phyloP scores from a whole-genome alignment of 2,113 vertebrate species.

The Gobiocypris rarus region DNA sequence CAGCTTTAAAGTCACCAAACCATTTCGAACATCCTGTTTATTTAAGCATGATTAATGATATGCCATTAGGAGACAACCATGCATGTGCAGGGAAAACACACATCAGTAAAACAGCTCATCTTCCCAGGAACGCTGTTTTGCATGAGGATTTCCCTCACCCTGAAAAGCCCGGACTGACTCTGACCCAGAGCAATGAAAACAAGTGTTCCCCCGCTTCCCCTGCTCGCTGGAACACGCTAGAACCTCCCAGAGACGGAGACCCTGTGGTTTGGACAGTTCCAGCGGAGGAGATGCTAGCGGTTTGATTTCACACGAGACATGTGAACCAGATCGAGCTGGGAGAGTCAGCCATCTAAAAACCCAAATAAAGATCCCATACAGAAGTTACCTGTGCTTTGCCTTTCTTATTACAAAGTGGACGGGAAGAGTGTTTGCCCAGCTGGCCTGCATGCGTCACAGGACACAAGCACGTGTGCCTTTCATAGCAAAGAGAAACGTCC shows the following conservation, averaged over 20 bases:
- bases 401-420: conserved; percentile 41
- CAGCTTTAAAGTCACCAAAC: no score
- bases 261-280: conserved; percentile 27
- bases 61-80: neutral
- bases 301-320: conserved; percentile 31
- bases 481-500: conserved; percentile 43
- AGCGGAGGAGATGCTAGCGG: conserved; percentile 31
- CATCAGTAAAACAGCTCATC: neutral
- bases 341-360: neutral
- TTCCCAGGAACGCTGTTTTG: conserved; percentile 2
- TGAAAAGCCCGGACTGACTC: neutral
- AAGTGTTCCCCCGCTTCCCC: conserved; percentile 12
- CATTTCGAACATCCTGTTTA: no score
- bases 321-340: conserved; percentile 19
- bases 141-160: conserved; percentile 3
- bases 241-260: conserved; percentile 39
- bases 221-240: conserved; percentile 18
- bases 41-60: conserved; percentile 30
- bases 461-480: conserved; percentile 30
- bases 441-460: conserved; percentile 56
- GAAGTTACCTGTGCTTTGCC: neutral
- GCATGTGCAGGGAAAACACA: neutral
- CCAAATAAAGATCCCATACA: conserved; percentile 51
- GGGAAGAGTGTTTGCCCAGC: conserved; percentile 57
- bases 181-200: conserved; percentile 28